Percentiles rank a stretch among this genome's conserved stretches.
Evolutionary conservation across 2,888 invertebrate species (phyloP).

Genomic region (Drosophila niveifrons): DNA sequence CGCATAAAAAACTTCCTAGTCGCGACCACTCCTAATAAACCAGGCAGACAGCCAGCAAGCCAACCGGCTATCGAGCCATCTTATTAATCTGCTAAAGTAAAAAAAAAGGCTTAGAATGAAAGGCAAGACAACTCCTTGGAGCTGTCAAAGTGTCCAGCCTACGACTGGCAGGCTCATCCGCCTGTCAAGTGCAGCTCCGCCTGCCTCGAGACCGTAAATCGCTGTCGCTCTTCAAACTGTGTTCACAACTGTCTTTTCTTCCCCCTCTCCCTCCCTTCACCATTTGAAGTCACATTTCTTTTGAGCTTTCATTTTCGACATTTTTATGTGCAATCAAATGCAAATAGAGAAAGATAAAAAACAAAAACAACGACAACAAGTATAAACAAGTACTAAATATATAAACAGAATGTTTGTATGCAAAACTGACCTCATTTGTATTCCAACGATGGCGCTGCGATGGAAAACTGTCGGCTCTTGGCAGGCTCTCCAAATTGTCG

Average conservation of each 20-base stretch:
- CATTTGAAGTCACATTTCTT: slow-evolving; percentile 19
- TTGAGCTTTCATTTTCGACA: slow-evolving; percentile 70
- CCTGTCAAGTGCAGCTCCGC: slow-evolving; percentile 61
- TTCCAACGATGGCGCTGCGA: slow-evolving; percentile 98
- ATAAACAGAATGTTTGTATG: slow-evolving; percentile 22
- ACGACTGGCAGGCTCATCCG: slow-evolving; percentile 76
- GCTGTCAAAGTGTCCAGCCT: slow-evolving; percentile 75
- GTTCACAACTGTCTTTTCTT: not conserved
- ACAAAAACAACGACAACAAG: slow-evolving; percentile 30
- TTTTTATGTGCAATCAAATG: slow-evolving; percentile 79
- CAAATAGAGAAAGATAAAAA: slow-evolving; percentile 65
- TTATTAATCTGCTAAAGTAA: slow-evolving; percentile 62
- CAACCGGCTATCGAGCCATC: slow-evolving; percentile 35
- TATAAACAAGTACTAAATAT: slow-evolving; percentile 16
- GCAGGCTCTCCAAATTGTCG: slow-evolving; percentile 97
- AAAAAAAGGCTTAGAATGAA: slow-evolving; percentile 7
- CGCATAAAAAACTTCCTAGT: slow-evolving; percentile 62
- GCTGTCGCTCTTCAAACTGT: slow-evolving; percentile 5
- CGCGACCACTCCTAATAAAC: slow-evolving; percentile 59
- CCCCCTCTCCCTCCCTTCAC: no score
- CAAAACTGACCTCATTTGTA: slow-evolving; percentile 96
- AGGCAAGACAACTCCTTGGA: slow-evolving; percentile 43
- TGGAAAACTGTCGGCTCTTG: slow-evolving; percentile 97
- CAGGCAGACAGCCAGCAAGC: slow-evolving; percentile 22
- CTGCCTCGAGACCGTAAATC: slow-evolving; percentile 33